phyloP scores from a whole-genome alignment of 2,888 invertebrate genomes.

The Abrostola tripartita region DNA sequence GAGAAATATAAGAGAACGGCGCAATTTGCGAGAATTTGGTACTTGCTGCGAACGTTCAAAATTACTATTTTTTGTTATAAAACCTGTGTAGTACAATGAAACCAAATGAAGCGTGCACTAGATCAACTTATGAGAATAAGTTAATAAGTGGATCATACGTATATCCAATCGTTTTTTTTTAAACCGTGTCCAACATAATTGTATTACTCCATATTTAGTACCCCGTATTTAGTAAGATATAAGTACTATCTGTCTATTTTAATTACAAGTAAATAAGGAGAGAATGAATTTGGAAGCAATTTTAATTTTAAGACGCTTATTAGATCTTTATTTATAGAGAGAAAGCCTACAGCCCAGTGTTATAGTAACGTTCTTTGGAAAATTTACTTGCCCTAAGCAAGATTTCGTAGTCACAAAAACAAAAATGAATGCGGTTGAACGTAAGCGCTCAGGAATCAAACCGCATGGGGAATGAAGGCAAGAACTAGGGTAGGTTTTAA shows the following conservation, averaged over 20 bases:
- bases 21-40: background rate
- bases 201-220: background rate
- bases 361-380: background rate
- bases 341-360: background rate
- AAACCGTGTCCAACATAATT: background rate
- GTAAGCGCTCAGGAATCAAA: constrained; percentile 30
- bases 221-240: too few relatives aligned
- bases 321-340: too few relatives aligned
- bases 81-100: too few relatives aligned
- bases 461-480: constrained; percentile 38
- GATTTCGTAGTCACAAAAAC: constrained; percentile 23
- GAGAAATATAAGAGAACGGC: constrained; percentile 10
- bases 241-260: too few relatives aligned
- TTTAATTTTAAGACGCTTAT: too few relatives aligned
- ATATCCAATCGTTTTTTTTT: too few relatives aligned
- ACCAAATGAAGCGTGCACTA: too few relatives aligned
- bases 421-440: constrained; percentile 15
- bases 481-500: constrained; percentile 33
- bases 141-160: too few relatives aligned
- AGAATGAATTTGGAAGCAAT: too few relatives aligned
- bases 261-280: too few relatives aligned
- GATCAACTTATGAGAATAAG: too few relatives aligned
- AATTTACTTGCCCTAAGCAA: background rate
- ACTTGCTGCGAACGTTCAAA: background rate
- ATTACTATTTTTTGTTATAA: background rate